phyloP scores from a whole-genome alignment of 2,113 vertebrate species.

The Malurus cyaneus region DNA sequence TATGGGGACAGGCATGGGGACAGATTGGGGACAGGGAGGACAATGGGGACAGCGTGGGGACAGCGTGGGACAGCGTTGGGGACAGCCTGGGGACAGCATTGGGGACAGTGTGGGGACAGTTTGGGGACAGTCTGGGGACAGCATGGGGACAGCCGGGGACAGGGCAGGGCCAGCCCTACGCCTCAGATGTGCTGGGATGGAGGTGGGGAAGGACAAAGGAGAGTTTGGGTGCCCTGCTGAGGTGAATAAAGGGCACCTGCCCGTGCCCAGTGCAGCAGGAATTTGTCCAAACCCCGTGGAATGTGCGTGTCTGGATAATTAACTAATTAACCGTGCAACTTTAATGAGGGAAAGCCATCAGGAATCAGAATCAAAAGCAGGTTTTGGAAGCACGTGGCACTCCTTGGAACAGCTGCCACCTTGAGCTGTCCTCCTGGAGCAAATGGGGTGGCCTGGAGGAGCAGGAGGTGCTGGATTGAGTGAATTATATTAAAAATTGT shows the following conservation, averaged over 20 bases:
- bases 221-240: not conserved
- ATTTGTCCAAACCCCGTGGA: not conserved
- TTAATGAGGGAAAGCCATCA: not conserved
- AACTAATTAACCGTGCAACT: not conserved
- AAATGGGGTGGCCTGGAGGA: constrained; percentile 4
- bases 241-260: not conserved
- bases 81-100: no score
- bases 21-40: no score
- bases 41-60: no score
- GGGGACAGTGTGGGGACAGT: no score
- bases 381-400: not conserved
- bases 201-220: not conserved
- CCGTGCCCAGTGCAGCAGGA: not conserved
- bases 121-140: no score
- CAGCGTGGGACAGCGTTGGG: no score
- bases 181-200: not conserved
- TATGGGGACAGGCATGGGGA: no score
- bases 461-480: not conserved
- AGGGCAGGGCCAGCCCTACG: accelerated
- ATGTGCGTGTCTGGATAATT: not conserved
- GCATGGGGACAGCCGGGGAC: not conserved
- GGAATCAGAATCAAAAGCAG: not conserved
- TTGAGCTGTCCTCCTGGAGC: not conserved
- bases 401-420: not conserved
- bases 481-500: not conserved